Conservation (phyloP, 2,888 invertebrate genomes). For the Polyploca ridens region DNA sequence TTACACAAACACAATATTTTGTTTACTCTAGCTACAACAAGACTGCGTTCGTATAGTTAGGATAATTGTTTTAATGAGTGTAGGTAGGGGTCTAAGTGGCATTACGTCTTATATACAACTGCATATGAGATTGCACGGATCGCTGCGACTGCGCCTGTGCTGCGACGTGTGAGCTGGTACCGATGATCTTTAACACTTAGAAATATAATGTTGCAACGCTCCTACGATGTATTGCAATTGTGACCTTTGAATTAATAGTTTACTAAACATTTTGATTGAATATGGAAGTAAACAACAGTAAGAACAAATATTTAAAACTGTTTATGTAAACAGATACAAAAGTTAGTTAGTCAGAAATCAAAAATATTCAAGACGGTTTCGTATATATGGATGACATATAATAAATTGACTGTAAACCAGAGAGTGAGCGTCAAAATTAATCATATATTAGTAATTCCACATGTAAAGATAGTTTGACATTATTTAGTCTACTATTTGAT, state of each 20-base stretch:
- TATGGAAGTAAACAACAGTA: background rate
- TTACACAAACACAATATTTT: conserved; percentile 46
- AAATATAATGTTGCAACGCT: background rate
- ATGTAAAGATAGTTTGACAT: background rate
- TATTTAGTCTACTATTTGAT: background rate
- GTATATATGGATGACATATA: background rate
- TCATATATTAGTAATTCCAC: background rate
- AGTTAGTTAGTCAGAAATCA: too few relatives aligned
- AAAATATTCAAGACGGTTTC: too few relatives aligned
- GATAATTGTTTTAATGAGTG: conserved; percentile 56
- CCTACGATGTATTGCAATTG: background rate
- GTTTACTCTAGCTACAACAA: conserved; percentile 31
- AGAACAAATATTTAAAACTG: too few relatives aligned
- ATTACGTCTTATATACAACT: conserved; percentile 34
- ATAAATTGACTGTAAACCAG: background rate
- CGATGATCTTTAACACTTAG: conserved; percentile 6
- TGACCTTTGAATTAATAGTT: background rate
- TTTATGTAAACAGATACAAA: too few relatives aligned
- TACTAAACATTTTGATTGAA: background rate
- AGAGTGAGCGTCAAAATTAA: background rate
- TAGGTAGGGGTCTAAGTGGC: conserved; percentile 44
- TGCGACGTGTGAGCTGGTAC: background rate
- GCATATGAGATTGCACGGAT: conserved; percentile 22
- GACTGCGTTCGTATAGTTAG: conserved; percentile 49
- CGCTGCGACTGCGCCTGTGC: conserved; percentile 3